Percentiles rank a stretch among this genome's conserved stretches.
Conservation (phyloP, 1,140 invertebrate species). For the Trichonephila clavata region DNA sequence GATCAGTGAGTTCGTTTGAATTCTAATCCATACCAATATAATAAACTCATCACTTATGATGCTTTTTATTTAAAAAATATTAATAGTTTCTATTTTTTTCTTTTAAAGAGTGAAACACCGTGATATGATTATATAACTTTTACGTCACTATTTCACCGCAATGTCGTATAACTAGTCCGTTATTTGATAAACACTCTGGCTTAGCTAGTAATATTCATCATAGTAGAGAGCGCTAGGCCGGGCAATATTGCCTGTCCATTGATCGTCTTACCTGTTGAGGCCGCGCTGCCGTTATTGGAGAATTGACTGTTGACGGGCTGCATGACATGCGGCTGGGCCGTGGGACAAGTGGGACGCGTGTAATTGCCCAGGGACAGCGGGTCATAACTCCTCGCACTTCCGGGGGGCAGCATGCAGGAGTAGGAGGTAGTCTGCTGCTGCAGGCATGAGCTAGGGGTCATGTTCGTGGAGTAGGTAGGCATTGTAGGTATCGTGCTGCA, state of each 20-base stretch:
- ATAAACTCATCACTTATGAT: too few relatives aligned
- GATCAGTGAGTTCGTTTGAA: too few relatives aligned
- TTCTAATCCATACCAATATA: too few relatives aligned
- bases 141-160: neutral
- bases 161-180: neutral
- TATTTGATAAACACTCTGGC: neutral
- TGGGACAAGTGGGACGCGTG: conserved; percentile 81
- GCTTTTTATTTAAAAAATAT: too few relatives aligned
- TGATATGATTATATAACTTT: too few relatives aligned
- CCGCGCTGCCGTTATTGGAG: conserved; percentile 79
- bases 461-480: conserved; percentile 81
- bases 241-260: neutral
- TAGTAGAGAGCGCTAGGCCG: neutral
- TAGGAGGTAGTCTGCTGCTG: conserved; percentile 81
- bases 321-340: conserved; percentile 80
- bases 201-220: neutral
- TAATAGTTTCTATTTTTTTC: too few relatives aligned
- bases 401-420: conserved; percentile 81
- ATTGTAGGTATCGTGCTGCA: conserved; percentile 77
- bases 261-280: conserved; percentile 79
- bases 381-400: conserved; percentile 80
- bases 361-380: conserved; percentile 82
- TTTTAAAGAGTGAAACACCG: too few relatives aligned
- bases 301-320: conserved; percentile 78
- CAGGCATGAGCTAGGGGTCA: conserved; percentile 82